Conservation (phyloP, 2,888 invertebrate species). For the Pycnomerus fuliginosus region DNA sequence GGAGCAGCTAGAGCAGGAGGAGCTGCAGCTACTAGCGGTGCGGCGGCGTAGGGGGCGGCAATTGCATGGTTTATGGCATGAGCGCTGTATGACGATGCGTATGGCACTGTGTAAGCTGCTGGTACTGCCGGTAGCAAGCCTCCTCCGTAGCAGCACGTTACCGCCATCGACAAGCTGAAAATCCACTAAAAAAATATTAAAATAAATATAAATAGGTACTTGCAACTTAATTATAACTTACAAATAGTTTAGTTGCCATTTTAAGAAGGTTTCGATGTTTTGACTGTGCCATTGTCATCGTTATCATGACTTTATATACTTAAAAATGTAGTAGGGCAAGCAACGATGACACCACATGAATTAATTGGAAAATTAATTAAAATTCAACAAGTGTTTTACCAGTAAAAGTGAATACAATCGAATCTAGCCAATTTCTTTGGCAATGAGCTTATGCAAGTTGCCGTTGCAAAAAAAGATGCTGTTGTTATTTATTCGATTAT, state of each 20-base stretch:
- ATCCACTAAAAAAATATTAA: not conserved
- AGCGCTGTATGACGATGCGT: conserved; percentile 74
- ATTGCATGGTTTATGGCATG: conserved; percentile 75
- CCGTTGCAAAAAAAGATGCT: too few species aligned
- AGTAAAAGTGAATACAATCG: too few species aligned
- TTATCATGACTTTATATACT: too few species aligned
- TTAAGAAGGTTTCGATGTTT: conserved; percentile 4
- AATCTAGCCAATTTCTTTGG: not conserved
- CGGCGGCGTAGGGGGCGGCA: conserved; percentile 66
- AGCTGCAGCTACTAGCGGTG: conserved; percentile 43
- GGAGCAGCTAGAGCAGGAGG: conserved; percentile 41
- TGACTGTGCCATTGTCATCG: too few species aligned
- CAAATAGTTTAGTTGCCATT: conserved; percentile 27
- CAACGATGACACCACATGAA: too few species aligned
- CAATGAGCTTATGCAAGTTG: not conserved
- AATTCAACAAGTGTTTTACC: too few species aligned
- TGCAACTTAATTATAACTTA: conserved; percentile 13
- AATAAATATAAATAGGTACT: not conserved
- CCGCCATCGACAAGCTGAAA: not conserved
- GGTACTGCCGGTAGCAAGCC: conserved; percentile 45
- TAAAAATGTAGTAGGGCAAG: too few species aligned
- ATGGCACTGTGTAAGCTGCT: conserved; percentile 67
- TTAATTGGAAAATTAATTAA: too few species aligned
- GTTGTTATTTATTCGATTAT: too few species aligned
- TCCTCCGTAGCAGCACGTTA: conserved; percentile 37